These are phyloP conservation scores for Nasalis larvatus DNA, from an alignment of 2,113 vertebrate species.

Conservation along the genomic window DNA sequence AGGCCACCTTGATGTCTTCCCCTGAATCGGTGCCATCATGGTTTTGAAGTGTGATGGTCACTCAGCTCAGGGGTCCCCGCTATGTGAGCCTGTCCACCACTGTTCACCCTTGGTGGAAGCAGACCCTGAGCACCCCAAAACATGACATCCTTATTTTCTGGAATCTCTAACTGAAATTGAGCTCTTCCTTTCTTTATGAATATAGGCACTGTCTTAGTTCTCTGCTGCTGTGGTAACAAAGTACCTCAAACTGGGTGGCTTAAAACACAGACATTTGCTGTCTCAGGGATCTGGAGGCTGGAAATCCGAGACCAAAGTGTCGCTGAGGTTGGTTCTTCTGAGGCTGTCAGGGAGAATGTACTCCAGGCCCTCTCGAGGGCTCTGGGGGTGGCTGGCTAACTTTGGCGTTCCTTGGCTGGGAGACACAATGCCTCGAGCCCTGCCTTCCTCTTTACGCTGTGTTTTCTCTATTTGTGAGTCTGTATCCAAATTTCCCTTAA, in stretches of 20 bases:
- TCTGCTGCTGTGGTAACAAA: neutral
- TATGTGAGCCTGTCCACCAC: too few relatives aligned
- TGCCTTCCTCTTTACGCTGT: neutral
- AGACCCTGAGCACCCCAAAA: neutral
- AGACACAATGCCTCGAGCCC: rapidly evolving
- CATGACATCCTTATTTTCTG: neutral
- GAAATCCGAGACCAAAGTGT: too few relatives aligned
- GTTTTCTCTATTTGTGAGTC: neutral
- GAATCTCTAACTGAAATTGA: neutral
- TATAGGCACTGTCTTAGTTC: rapidly evolving
- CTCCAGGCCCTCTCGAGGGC: neutral
- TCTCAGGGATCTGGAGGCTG: neutral
- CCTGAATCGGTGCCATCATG: rapidly evolving
- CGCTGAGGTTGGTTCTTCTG: neutral
- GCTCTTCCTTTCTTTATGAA: neutral
- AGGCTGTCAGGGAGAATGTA: neutral
- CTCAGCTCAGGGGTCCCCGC: neutral
- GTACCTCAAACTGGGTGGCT: neutral
- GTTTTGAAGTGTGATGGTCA: too few relatives aligned
- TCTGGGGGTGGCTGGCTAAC: neutral
- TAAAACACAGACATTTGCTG: rapidly evolving
- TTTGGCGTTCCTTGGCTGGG: neutral
- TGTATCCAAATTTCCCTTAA: neutral
- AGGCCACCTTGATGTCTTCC: rapidly evolving
- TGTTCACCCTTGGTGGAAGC: rapidly evolving